Conservation (phyloP, 2,888 invertebrate genomes). For the Eulithis testata region DNA sequence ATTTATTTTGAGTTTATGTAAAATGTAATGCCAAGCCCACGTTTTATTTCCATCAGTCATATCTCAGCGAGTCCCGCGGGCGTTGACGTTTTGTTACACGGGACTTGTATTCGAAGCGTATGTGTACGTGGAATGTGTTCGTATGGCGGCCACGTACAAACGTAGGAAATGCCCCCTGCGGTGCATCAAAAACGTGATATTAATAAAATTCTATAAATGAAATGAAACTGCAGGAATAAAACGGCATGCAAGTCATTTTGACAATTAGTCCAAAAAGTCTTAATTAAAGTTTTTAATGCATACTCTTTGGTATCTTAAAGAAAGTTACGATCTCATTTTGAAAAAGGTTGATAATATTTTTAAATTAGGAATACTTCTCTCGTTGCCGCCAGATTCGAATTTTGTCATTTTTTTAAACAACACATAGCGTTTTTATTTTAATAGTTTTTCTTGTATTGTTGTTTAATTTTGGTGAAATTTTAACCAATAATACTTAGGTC, state of each 20-base stretch:
- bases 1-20: slow-evolving; percentile 24
- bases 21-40: slow-evolving; percentile 20
- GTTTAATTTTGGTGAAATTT: no score
- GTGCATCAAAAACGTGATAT: slow-evolving; percentile 30
- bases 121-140: slow-evolving; percentile 28
- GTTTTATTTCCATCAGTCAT: slow-evolving; percentile 34
- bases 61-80: slow-evolving; percentile 33
- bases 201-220: slow-evolving; percentile 26
- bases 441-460: no score
- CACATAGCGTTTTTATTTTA: no score
- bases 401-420: no score
- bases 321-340: slow-evolving; percentile 5
- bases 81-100: slow-evolving; percentile 32
- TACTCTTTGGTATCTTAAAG: no score
- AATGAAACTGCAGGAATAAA: slow-evolving; percentile 23
- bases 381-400: background rate
- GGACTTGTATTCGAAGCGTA: slow-evolving; percentile 31
- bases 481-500: no score
- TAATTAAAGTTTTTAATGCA: no score
- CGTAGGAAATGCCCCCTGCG: slow-evolving; percentile 29
- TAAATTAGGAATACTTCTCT: slow-evolving; percentile 11
- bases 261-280: background rate
- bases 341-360: background rate
- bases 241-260: slow-evolving; percentile 17
- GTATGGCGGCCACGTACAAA: slow-evolving; percentile 40